phyloP scores from a whole-genome alignment of 2,113 vertebrate species.

The Fulmarus glacialis region DNA sequence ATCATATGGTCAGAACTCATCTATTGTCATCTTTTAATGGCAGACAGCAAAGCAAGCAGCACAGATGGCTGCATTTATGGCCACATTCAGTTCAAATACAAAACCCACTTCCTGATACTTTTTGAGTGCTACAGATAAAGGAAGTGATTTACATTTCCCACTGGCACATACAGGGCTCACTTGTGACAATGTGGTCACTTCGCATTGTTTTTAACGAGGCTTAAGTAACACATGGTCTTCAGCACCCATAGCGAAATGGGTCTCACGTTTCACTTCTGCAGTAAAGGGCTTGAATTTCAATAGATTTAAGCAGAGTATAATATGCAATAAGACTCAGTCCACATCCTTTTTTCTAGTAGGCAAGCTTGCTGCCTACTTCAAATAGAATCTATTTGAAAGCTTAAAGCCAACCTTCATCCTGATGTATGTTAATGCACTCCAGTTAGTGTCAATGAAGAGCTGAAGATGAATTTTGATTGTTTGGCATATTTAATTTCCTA shows the following conservation, averaged over 20 bases:
- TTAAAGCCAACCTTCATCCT: not conserved
- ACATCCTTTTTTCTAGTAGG: not conserved
- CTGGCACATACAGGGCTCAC: not conserved
- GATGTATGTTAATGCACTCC: not conserved
- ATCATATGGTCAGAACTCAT: not conserved
- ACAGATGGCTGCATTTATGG: not conserved
- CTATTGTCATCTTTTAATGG: not conserved
- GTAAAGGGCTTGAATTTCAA: not conserved
- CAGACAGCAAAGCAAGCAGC: not conserved
- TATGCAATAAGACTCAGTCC: not conserved
- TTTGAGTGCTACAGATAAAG: not conserved
- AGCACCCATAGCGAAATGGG: not conserved
- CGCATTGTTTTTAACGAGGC: rapidly evolving
- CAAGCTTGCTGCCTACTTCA: not conserved
- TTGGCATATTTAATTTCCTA: not conserved
- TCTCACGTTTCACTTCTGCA: not conserved
- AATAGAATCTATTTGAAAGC: not conserved
- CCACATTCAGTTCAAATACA: not conserved
- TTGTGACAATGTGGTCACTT: not conserved
- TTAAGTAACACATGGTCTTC: not conserved
- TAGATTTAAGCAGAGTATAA: not conserved
- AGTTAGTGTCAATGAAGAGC: not conserved
- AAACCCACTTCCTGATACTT: not conserved
- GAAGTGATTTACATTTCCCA: not conserved
- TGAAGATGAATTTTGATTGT: not conserved